Evolutionary conservation across 2,113 vertebrate genomes (phyloP), one percentile per base, ranked within the genome.

Genomic region (Coturnix japonica): DNA sequence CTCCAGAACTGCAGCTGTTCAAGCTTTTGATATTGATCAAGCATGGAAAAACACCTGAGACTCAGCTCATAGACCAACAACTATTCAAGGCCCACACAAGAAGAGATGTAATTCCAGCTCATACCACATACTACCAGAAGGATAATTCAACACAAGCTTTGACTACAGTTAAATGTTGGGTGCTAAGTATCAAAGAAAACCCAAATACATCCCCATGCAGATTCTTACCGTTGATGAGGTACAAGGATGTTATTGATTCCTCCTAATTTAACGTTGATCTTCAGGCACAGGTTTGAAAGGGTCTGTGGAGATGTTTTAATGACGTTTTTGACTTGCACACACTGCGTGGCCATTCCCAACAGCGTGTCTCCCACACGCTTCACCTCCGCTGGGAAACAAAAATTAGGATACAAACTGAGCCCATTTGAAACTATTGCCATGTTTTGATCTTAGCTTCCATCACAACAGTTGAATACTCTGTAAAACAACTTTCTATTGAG

Each of bases 201-300:
- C 12, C 60, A 39, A 15, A 1, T 0, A 31, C 53, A 13, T 14
- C 37, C 61, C n/a, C 33, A 25, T 4, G 31, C 20, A 59, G 49
- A 53, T 49, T 54, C 98, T 98, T 95, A 99, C 99, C 99, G 97
- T 97, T 99, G 99, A 96, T 99, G 99, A 97, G 99, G 99, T 90
- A 99, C 99, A 96, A 99, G 98, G 96, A 99, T 99, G 97, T 99
- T 99, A 98, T 99, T 99, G 97, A 99, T 99, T 95, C 99, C 99
- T 95, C 99, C 99, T 69, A 99, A 98, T 97, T 99, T 99, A 96
- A 99, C 99, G 9, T 99, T 99, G 97, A 99, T 99, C 98, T 99
- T 99, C 97, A 99, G 99, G 98, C 99, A 99, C 98, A 99, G 98
- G 97, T 99, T 99, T 97, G 99, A 99, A 57, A 99, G 99, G 67